These are phyloP conservation scores for Imbricaverruca yamaguchii DNA, from an alignment of 2,888 invertebrate species.

Conservation along the genomic window DNA sequence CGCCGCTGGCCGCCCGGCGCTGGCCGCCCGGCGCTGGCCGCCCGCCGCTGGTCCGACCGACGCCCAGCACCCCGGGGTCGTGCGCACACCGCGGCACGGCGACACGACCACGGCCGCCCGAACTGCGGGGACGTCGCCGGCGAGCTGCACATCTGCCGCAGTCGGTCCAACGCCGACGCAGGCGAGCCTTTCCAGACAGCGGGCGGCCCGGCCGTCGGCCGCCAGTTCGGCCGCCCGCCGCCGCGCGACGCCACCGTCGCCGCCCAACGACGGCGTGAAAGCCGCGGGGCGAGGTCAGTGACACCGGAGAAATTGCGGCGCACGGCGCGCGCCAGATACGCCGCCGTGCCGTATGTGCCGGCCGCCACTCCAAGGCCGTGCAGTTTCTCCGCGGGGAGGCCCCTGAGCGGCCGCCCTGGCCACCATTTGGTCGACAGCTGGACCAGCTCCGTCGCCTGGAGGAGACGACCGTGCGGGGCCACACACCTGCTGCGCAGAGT, in stretches of 20 bases:
- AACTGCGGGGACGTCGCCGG: background rate
- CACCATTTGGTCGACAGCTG: background rate
- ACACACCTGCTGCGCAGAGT: background rate
- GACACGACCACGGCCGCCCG: no score
- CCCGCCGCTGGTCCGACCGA: no score
- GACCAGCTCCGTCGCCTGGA: background rate
- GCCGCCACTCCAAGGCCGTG: background rate
- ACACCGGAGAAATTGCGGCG: background rate
- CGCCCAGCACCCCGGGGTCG: no score
- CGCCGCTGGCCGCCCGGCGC: no score
- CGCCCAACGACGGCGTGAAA: background rate
- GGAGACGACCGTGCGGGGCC: no score
- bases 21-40: no score
- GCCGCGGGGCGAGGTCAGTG: background rate
- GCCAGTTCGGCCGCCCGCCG: background rate
- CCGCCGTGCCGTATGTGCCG: background rate
- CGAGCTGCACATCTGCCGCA: background rate
- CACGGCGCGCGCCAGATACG: background rate
- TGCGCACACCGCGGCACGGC: no score
- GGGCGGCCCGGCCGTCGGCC: background rate
- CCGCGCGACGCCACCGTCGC: background rate
- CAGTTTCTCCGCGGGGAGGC: background rate
- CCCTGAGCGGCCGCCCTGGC: no score
- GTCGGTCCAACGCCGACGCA: background rate
- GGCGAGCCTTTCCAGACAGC: background rate